Base-by-base conservation (phyloP, 2,797 vertebrate genomes). In the Molossus molossus region DNA sequence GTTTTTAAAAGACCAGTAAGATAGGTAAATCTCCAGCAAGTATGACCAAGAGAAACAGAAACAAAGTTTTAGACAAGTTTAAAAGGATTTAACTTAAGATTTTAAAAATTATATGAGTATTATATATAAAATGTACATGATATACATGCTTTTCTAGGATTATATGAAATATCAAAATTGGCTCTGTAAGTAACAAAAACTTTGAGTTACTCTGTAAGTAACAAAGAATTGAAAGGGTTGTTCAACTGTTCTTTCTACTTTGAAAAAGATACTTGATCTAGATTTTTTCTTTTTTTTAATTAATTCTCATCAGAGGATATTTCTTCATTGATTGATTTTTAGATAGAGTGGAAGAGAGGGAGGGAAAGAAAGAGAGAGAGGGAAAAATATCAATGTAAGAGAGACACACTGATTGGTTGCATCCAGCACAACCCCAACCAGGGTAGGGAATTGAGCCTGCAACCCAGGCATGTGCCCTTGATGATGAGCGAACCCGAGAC, bases 181-280 rank as follows among this genome's bases (percentile, higher is more conserved):
- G 2, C n/a, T 93, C 40, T 21, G 33, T 83, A 82, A 73, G 14
- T 95, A 48, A 83, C 77, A 81, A 80, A 92, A 87, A 37, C 37
- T 91, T 82, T 50, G 62, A 82, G 21, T 87, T 77, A 62, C 6
- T 25, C 33, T 33, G 33, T 33, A 33, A 33, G 33, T 33, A 33
- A 33, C 23, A 65, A 64, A 95, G 64, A 93, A 87, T 81, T 27
- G 1, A 92, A 73, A 92, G 27, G 7, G 45, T 73, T 72, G 1
- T 91, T 96, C 62, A 94, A 9, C 67, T 89, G 2, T 85, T 48
- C 72, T 89, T 90, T 85, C n/a, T 45, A 33, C 67, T 97, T 95
- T 82, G 58, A 94, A 94, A 94, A 84, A 50, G 57, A 91, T 73
- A 87, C n/a, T 17, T 72, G 64, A 86, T 88, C 9, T 94, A 23